A percentile compares a stretch with the other conserved stretches of the same genome.
Evolutionary conservation across 2,888 invertebrate species (phyloP).

Genomic region (Notocelia uddmanniana): DNA sequence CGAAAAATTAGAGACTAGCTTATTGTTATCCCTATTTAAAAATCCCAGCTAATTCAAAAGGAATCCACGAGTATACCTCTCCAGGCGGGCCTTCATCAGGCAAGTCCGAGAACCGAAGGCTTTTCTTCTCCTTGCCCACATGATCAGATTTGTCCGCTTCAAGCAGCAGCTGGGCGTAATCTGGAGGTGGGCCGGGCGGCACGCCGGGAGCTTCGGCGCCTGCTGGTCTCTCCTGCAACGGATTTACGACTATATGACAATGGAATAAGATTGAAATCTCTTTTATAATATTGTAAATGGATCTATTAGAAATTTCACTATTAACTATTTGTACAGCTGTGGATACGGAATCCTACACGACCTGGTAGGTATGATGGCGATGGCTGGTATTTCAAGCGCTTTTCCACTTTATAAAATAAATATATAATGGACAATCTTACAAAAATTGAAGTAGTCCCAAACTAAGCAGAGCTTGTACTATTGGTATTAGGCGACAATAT

Average conservation of each 20-base stretch:
- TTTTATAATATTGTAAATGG: not conserved
- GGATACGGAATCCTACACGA: not conserved
- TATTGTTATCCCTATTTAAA: too few species aligned
- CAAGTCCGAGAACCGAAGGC: constrained; percentile 87
- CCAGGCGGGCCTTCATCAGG: constrained; percentile 83
- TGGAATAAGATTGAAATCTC: too few species aligned
- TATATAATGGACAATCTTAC: too few species aligned
- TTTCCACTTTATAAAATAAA: too few species aligned
- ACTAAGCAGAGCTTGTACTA: too few species aligned
- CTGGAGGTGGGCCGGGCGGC: constrained; percentile 93
- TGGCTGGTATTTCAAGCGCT: too few species aligned
- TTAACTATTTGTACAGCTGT: not conserved
- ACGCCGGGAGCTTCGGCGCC: constrained; percentile 92
- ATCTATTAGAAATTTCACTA: not conserved
- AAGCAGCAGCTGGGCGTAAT: constrained; percentile 86
- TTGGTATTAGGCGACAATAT: too few species aligned
- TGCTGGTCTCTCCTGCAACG: constrained; percentile 70
- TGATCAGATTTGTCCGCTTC: constrained; percentile 58
- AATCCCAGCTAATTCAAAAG: too few species aligned
- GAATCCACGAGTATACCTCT: constrained; percentile 72
- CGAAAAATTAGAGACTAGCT: too few species aligned
- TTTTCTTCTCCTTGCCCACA: constrained; percentile 76
- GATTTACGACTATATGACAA: not conserved
- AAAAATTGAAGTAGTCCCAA: too few species aligned
- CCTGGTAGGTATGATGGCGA: not conserved